Base-by-base conservation (phyloP, 2,113 vertebrate genomes). In the Percopsis transmontana region DNA sequence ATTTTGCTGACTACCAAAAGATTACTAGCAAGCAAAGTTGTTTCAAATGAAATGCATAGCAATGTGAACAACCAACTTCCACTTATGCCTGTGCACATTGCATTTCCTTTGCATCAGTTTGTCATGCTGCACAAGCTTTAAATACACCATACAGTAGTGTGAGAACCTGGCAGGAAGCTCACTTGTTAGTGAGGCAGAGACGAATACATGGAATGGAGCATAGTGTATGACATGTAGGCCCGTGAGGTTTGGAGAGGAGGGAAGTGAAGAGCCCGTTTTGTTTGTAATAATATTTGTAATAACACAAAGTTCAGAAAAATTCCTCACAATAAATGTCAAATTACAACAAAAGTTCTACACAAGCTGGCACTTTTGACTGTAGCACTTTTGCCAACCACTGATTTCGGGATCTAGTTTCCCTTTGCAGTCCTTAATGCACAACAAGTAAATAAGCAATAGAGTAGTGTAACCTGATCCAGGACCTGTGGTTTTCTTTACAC, bases 281-380 rank as follows among this genome's bases (percentile, higher is more conserved):
- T 24, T 5, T 41, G 40, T 48, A 61, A 55, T 18, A 62, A 72
- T 58, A 67, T n/a, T n/a, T 18, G 27, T n/a, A n/a, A 18, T 10
- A 11, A 33, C n/a, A 13, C 23, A 61, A 62, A 62, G 44, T 19
- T 74, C 5, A n/a, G 5, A 48, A 68, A 19, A n/a, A 76, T n/a
- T 56, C 55, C 10, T 72, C 44, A 40, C 63, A 86, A 81, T 79
- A 56, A 80, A 65, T 82, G 82, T 88, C 76, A 86, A 59, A 82
- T 50, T 74, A 84, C 73, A 70, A 80, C 66, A 24, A 57, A 58
- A 66, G 62, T 77, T 80, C 62, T 81, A 75, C 67, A 18, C 78
- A 79, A 85, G 83, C 81, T 73, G 80, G 77, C 84, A 86, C 77
- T 83, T 85, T 86, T 84, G 59, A 56, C 77, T 65, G 62, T 27